These are phyloP conservation scores for Ichneumoninae sp. DNA, from an alignment of 2,888 invertebrate species.

Conservation along the genomic window DNA sequence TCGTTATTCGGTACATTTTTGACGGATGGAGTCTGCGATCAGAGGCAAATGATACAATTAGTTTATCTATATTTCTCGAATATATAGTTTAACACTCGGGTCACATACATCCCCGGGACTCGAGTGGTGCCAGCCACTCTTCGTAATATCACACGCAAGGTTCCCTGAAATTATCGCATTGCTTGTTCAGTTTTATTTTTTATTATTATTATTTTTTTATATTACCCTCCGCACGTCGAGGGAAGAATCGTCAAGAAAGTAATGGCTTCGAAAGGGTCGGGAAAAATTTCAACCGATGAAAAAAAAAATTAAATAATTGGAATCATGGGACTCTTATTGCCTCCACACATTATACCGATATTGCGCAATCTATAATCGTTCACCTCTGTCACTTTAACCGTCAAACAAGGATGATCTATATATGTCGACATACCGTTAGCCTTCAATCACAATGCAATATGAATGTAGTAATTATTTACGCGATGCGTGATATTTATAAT, in stretches of 20 bases:
- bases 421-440: slow-evolving; percentile 55
- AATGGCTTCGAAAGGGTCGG: slow-evolving; percentile 26
- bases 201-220: slow-evolving; percentile 6
- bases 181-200: slow-evolving; percentile 43
- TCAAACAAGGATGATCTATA: slow-evolving; percentile 41
- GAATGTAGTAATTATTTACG: slow-evolving; percentile 63
- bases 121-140: slow-evolving; percentile 75
- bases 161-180: slow-evolving; percentile 56
- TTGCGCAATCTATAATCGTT: slow-evolving; percentile 29
- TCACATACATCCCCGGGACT: slow-evolving; percentile 55
- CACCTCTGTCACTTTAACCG: slow-evolving; percentile 43
- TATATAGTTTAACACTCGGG: slow-evolving; percentile 55
- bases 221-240: slow-evolving; percentile 1
- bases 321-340: slow-evolving; percentile 58
- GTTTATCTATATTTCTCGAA: slow-evolving; percentile 35
- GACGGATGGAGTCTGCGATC: slow-evolving; percentile 38
- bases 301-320: slow-evolving; percentile 12
- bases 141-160: slow-evolving; percentile 66
- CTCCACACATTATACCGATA: slow-evolving; percentile 38
- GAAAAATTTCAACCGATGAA: slow-evolving; percentile 15
- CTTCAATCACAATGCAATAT: slow-evolving; percentile 71
- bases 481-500: slow-evolving; percentile 74
- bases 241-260: slow-evolving; percentile 8
- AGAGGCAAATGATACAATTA: slow-evolving; percentile 33
- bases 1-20: slow-evolving; percentile 18